Evolutionary conservation across 2,797 vertebrate genomes (phyloP).

Genomic region (Eulemur rubriventer): DNA sequence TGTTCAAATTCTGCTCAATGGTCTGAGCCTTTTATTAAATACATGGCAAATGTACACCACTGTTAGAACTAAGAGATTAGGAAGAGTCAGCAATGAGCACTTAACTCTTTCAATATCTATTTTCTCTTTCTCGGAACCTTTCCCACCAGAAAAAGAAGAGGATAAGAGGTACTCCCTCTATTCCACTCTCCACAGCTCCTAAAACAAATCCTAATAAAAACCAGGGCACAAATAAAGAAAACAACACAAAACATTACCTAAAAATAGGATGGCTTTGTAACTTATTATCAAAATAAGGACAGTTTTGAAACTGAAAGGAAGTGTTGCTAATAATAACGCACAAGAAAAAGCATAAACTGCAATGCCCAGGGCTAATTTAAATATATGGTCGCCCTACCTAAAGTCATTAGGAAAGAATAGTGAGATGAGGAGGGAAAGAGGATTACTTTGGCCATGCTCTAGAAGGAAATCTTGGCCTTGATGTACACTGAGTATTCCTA

Average conservation of each 20-base stretch:
- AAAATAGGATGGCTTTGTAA: neutral
- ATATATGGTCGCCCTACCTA: neutral
- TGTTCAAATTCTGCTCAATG: neutral
- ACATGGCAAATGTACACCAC: too few relatives aligned
- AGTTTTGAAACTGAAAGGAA: neutral
- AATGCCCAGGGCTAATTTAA: neutral
- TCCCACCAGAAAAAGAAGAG: neutral
- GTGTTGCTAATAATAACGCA: neutral
- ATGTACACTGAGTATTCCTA: neutral
- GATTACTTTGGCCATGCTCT: neutral
- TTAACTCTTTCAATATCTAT: neutral
- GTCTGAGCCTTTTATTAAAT: conserved; percentile 3
- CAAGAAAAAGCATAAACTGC: neutral
- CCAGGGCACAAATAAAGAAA: neutral
- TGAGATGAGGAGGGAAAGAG: neutral
- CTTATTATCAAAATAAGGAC: neutral
- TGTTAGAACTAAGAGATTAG: neutral
- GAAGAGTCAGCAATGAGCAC: neutral
- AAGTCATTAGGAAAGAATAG: neutral
- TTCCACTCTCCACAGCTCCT: neutral
- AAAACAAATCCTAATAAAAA: neutral
- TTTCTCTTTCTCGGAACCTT: neutral
- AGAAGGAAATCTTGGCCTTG: neutral
- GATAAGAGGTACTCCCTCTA: neutral
- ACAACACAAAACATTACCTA: neutral